Percentiles rank a stretch among this genome's conserved stretches.
phyloP scores from a whole-genome alignment of 2,113 vertebrate species.

The Glaucomys volans region DNA sequence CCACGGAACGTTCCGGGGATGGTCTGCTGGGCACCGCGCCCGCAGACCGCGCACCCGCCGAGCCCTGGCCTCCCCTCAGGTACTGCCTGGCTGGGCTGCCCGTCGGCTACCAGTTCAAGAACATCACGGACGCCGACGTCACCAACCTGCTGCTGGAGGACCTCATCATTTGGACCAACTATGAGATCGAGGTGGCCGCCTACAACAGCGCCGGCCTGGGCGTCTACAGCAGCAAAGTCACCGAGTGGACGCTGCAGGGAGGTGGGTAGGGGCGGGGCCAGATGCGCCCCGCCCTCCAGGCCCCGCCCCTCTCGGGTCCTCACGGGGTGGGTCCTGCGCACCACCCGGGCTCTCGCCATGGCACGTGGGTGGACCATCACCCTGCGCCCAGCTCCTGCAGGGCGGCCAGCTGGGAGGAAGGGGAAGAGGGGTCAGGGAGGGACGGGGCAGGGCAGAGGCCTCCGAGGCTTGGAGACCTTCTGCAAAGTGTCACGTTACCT shows the following conservation, averaged over 20 bases:
- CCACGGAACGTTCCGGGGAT: fast-evolving
- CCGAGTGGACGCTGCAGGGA: conserved; percentile 98
- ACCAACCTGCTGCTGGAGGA: conserved; percentile 97
- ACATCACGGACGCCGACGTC: conserved; percentile 95
- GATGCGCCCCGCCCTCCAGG: no score
- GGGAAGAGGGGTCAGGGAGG: background rate
- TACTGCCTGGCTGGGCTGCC: conserved; percentile 98
- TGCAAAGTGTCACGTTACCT: no score
- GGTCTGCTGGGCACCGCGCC: fast-evolving
- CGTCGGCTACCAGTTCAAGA: conserved; percentile 98
- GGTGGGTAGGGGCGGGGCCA: conserved; percentile 88
- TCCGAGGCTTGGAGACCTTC: no score
- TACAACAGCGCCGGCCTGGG: conserved; percentile 97
- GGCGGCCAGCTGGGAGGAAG: background rate
- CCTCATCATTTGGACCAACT: conserved; percentile 99
- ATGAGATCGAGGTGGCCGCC: conserved; percentile 97
- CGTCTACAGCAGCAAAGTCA: conserved; percentile 96
- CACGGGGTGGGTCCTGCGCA: no score
- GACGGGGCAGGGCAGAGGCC: no score
- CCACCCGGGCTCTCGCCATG: background rate
- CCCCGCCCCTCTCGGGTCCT: background rate
- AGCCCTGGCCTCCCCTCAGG: conserved; percentile 80
- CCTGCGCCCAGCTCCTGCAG: fast-evolving
- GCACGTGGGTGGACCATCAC: background rate
- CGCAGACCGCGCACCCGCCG: fast-evolving